Percentiles rank a stretch among this genome's conserved stretches.
Conservation (phyloP, 2,888 invertebrate genomes). For the Lottia scabra region DNA sequence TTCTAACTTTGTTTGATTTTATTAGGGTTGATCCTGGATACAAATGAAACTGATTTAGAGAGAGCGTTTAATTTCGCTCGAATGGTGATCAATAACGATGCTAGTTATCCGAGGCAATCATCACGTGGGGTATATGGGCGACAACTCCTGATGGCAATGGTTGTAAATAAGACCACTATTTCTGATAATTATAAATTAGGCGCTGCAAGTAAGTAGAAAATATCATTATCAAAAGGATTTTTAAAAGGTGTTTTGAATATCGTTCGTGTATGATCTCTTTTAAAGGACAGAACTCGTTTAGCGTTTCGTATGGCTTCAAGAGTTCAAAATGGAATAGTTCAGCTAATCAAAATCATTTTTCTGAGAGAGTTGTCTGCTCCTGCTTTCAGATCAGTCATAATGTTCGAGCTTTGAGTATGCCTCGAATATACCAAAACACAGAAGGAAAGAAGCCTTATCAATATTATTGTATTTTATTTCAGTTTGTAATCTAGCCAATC, state of each 20-base stretch:
- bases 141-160: conserved; percentile 15
- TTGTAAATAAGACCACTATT: conserved; percentile 34
- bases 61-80: conserved; percentile 28
- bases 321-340: no score
- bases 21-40: conserved; percentile 28
- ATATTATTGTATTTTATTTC: conserved; percentile 1
- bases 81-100: conserved; percentile 31
- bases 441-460: no score
- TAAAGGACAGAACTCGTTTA: no score
- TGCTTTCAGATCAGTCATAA: no score
- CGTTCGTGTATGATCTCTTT: no score
- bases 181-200: conserved; percentile 41
- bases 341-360: no score
- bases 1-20: neutral
- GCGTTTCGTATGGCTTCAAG: no score
- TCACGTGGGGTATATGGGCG: neutral
- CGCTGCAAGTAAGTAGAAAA: conserved; percentile 36
- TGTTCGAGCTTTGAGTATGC: no score
- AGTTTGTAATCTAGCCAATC: conserved; percentile 60
- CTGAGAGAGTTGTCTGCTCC: no score
- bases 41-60: conserved; percentile 17
- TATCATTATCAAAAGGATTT: neutral
- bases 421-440: no score
- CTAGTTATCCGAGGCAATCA: conserved; percentile 4
- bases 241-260: no score